Evolutionary conservation across 2,797 vertebrate species (phyloP), one percentile per base, ranked within the genome.

Genomic region (Menidia menidia): DNA sequence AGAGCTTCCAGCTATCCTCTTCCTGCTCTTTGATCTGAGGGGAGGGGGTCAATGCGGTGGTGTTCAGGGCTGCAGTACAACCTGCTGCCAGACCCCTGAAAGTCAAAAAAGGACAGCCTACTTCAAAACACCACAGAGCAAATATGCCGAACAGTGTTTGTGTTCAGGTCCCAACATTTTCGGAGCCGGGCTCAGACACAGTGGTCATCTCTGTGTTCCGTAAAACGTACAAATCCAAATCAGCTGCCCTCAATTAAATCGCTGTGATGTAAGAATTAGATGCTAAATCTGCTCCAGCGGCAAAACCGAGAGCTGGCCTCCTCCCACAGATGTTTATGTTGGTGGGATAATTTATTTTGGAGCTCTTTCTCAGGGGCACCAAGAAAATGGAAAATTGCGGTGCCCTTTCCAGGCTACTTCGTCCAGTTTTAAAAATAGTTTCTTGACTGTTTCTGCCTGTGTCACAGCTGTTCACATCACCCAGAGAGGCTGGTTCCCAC

Each of bases 381-480:
- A 78, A 64, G 79, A 63, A 72, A 88, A 84, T 87, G 78, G 86
- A 87, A 87, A 87, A 85, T 50, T 68, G 50, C 53, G 65, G 73
- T 91, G 81, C 63, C 81, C 71, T 91, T 91, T 84, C 69, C 87
- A 85, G 81, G 82, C 69, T 76, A 68, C 77, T 88, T 85, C 83
- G 81, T 67, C 73, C 73, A 68, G 47, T 80, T 88, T 77, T 88
- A 75, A 88, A 90, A 92, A 91, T 91, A 91, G 87, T 74, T 71
- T 58, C 68, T 70, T 71, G 73, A 64, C 79, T 58, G 50, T 78
- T 77, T 70, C 61, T 68, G 83, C 10, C 10, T 77, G 61, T 73
- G 75, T 69, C 30, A n/a, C 61, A 58, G 73, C 31, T 41, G 42
- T 73, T 87, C 78, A 71, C 83, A 81, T 64, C 71, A 43, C 54